Percentiles rank a stretch among this genome's conserved stretches.
These are phyloP conservation scores for Verasper variegatus DNA, from an alignment of 2,113 vertebrate genomes.

Conservation along the genomic window DNA sequence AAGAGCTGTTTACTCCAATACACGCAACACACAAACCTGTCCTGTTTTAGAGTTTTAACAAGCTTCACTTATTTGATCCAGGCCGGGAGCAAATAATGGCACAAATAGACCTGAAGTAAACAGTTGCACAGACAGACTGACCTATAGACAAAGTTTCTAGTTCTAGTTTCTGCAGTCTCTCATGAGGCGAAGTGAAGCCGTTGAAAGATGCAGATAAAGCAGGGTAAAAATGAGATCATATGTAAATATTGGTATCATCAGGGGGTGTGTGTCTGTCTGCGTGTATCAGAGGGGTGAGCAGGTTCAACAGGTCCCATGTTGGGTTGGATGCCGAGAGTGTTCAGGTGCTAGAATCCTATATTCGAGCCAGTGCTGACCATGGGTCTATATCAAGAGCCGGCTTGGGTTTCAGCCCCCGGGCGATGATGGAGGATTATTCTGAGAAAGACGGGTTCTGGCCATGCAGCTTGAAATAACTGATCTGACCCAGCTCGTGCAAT, in stretches of 20 bases:
- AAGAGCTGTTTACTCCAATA: conserved; percentile 7
- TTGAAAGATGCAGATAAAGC: conserved; percentile 37
- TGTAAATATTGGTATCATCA: conserved; percentile 47
- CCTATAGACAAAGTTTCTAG: conserved; percentile 29
- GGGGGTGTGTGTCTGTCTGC: conserved; percentile 38
- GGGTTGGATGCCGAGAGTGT: conserved; percentile 61
- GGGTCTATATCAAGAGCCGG: conserved; percentile 78
- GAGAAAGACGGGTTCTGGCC: conserved; percentile 76
- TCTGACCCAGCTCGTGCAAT: conserved; percentile 64
- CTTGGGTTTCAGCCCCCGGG: conserved; percentile 70
- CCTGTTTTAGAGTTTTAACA: conserved; percentile 11
- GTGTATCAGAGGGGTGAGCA: conserved; percentile 68
- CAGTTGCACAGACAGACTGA: conserved; percentile 36
- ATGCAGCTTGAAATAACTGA: conserved; percentile 75
- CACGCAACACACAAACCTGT: conserved; percentile 14
- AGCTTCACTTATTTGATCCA: conserved; percentile 30
- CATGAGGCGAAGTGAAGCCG: conserved; percentile 15
- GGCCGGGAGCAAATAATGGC: conserved; percentile 1
- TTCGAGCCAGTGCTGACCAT: conserved; percentile 78
- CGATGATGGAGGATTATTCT: conserved; percentile 75
- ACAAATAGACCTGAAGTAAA: conserved; percentile 36
- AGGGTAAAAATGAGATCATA: conserved; percentile 36
- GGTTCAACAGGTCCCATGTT: conserved; percentile 77
- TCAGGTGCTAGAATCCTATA: conserved; percentile 81
- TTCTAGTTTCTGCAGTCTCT: conserved; percentile 18